phyloP scores from a whole-genome alignment of 2,797 vertebrate genomes.

The Sebastes oblongus region DNA sequence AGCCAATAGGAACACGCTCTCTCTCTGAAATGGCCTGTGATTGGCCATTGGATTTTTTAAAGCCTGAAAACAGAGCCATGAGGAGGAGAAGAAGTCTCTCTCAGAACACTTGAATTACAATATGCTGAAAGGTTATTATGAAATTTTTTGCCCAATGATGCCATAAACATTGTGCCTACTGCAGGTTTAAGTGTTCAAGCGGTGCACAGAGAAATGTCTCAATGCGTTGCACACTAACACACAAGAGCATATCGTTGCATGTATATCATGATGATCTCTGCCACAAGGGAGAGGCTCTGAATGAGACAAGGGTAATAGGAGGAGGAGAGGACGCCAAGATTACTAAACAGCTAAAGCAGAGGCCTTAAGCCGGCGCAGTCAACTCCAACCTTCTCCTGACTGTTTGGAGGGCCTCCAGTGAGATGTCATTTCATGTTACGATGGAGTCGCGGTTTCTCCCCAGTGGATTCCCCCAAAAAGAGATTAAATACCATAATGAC shows the following conservation, averaged over 20 bases:
- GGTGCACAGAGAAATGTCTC: slow-evolving; percentile 11
- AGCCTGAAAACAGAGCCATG: no score
- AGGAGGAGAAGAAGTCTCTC: no score
- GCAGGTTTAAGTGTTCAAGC: slow-evolving; percentile 20
- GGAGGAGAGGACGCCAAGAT: slow-evolving; percentile 56
- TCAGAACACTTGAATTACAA: no score
- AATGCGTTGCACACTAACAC: slow-evolving; percentile 19
- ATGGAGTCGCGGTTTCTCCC: slow-evolving; percentile 38
- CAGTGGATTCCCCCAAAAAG: slow-evolving; percentile 58
- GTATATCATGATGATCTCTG: slow-evolving; percentile 68
- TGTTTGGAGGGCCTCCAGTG: slow-evolving; percentile 51
- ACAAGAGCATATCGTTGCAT: slow-evolving; percentile 39
- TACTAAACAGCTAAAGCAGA: slow-evolving; percentile 59
- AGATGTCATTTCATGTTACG: slow-evolving; percentile 53
- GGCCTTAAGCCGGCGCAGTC: slow-evolving; percentile 39
- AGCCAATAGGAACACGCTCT: no score
- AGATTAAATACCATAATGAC: slow-evolving; percentile 73
- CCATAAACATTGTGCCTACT: no score
- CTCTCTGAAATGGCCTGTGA: no score
- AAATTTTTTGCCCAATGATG: fast-evolving
- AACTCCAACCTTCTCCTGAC: slow-evolving; percentile 51
- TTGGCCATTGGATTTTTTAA: no score
- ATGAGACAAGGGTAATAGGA: slow-evolving; percentile 61
- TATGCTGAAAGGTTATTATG: no score
- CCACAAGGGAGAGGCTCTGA: slow-evolving; percentile 55